A percentile compares a stretch with the other conserved stretches of the same genome.
Conservation (phyloP, 2,888 invertebrate genomes). For the Cataglyphis rosenhaueri region DNA sequence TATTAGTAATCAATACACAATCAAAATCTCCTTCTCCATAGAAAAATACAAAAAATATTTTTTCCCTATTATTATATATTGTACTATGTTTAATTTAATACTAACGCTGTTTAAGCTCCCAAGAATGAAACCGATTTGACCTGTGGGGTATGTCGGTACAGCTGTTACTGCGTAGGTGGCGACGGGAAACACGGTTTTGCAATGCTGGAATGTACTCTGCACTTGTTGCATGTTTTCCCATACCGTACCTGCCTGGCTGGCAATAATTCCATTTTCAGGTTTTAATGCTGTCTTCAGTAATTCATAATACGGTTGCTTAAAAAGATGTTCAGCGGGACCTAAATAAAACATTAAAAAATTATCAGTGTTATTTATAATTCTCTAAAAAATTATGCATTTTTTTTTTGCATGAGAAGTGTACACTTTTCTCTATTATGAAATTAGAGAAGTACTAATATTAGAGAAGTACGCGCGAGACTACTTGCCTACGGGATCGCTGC, state of each 20-base stretch:
- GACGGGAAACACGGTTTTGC: constrained; percentile 91
- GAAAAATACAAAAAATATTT: not conserved
- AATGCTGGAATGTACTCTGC: constrained; percentile 90
- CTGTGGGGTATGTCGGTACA: constrained; percentile 98
- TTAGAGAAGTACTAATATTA: not conserved
- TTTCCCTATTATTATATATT: not conserved
- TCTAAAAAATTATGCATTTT: not conserved
- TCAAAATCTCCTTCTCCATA: not conserved
- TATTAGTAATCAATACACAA: not conserved
- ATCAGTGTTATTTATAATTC: not conserved
- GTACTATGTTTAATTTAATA: constrained; percentile 61
- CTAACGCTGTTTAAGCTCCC: constrained; percentile 91
- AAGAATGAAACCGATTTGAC: constrained; percentile 98
- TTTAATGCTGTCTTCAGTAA: constrained; percentile 94
- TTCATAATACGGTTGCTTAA: constrained; percentile 93
- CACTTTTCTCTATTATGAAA: not conserved
- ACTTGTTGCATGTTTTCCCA: constrained; percentile 94
- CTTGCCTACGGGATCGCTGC: constrained; percentile 97
- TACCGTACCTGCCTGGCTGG: constrained; percentile 93
- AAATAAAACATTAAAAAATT: constrained; percentile 13
- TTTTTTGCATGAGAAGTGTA: too few species aligned
- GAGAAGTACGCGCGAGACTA: constrained; percentile 1
- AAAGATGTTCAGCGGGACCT: constrained; percentile 90
- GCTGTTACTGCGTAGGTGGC: constrained; percentile 93
- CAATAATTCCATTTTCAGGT: constrained; percentile 93